Conservation (phyloP, 2,888 invertebrate genomes). For the Mellilla xanthometata region DNA sequence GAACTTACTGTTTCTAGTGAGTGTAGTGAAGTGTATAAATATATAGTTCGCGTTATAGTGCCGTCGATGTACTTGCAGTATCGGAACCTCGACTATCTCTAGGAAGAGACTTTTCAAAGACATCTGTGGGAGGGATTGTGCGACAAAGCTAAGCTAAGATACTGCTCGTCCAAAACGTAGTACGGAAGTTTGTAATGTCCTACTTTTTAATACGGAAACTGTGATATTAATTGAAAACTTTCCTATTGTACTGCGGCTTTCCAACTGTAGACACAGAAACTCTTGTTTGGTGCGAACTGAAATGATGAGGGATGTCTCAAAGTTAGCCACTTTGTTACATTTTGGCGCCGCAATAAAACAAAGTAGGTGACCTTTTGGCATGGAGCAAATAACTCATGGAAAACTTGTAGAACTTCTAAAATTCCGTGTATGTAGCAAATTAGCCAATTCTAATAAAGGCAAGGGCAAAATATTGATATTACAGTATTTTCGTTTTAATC, state of each 20-base stretch:
- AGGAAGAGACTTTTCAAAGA: too few relatives aligned
- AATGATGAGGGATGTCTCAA: slow-evolving; percentile 8
- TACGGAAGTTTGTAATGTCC: slow-evolving; percentile 63
- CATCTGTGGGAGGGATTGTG: too few relatives aligned
- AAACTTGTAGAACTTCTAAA: too few relatives aligned
- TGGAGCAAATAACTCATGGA: too few relatives aligned
- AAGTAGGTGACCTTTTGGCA: slow-evolving; percentile 2
- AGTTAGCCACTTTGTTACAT: slow-evolving; percentile 12
- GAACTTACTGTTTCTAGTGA: slow-evolving; percentile 83
- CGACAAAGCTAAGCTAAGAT: slow-evolving; percentile 32
- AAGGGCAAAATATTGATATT: too few relatives aligned
- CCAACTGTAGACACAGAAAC: slow-evolving; percentile 56
- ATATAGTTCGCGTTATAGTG: slow-evolving; percentile 16
- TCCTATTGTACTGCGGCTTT: slow-evolving; percentile 66
- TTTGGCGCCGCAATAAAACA: slow-evolving; percentile 9
- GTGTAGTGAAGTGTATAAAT: slow-evolving; percentile 60
- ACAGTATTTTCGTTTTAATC: too few relatives aligned
- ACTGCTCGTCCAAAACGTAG: slow-evolving; percentile 42
- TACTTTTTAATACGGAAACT: slow-evolving; percentile 79
- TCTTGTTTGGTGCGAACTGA: slow-evolving; percentile 19
- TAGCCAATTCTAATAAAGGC: too few relatives aligned
- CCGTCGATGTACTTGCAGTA: slow-evolving; percentile 12
- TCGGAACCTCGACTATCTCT: neutral
- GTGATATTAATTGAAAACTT: slow-evolving; percentile 80
- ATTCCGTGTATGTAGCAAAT: too few relatives aligned